Evolutionary conservation across 2,888 invertebrate species (phyloP), one percentile per base, ranked within the genome.

Genomic region (Zeuzera pyrina): DNA sequence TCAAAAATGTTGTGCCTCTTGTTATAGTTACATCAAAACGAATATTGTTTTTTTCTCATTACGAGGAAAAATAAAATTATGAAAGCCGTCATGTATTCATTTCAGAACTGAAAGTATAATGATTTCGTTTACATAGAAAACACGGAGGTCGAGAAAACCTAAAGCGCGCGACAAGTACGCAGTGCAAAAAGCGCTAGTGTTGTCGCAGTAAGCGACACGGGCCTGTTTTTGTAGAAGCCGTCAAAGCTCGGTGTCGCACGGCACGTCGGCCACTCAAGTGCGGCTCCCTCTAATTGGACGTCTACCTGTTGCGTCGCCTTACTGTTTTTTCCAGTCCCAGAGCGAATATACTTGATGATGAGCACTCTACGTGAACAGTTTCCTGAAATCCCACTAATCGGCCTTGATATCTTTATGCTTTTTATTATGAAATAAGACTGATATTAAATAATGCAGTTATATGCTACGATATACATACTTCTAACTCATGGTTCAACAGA

Each of bases 241-340:
- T 72, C 77, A 73, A 76, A 72, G 70, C 63, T 60, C 66, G 63
- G 63, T 70, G 78, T 77, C 71, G 72, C 68, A 65, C 61, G 61
- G 58, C 67, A 63, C 68, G 60, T 57, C 68, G 58, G 43, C 68
- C 62, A 62, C 70, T 76, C 66, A 62, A 70, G 66, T 60, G 59
- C 65, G 68, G 61, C 64, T 59, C 60, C 49, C 72, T 69, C 77
- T 83, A 81, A 83, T 81, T 81, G 83, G 79, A 73, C 62, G 68
- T 69, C 73, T 77, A 83, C 81, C 81, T 81, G 81, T 83, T 83
- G 81, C 74, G 60, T 60, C 57, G 51, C 56, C 68, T 69, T 65
- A 62, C 59, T 57, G 58, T 67, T 69, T 72, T 71, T 74, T 70
- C 65, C 55, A 57, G 52, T 45, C 54, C 45, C 52, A 47, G 32